Base-by-base conservation (phyloP, 1,140 invertebrate genomes). In the Neoseiulus cucumeris region DNA sequence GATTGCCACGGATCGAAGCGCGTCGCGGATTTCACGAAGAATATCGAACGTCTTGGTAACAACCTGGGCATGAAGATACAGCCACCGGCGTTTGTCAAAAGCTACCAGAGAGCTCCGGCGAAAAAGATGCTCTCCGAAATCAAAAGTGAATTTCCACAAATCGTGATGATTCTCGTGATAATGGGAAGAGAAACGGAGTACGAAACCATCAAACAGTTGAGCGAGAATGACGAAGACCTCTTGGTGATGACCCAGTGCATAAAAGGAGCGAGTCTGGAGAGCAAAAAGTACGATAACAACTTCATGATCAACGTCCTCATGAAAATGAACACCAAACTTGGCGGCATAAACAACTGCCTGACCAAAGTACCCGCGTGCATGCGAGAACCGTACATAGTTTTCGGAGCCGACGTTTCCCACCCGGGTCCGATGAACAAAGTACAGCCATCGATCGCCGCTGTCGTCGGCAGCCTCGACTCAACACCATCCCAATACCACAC, bases 361-460 rank as follows among this genome's bases (percentile, higher is more conserved):
- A 44, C 12, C 25, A 65, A 25, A 18, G 55, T 51, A 14, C 12
- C n/a, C 30, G n/a, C 18, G 67, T 66, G 45, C 59, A 41, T 74
- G 75, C 44, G 1, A 5, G 44, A 51, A 64, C 80, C 80, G 2
- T 74, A 77, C 0, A 86, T 91, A 77, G 80, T 87, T 17, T 77
- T 91, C 39, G 88, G 90, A 0, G 89, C 88, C 22, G 90, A 93
- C 76, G 88, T 91, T 0, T 89, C 87, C 0, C 89, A 92, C 80
- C 87, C 87, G 0, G 81, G 84, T 0, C 66, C 71, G 14, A 85
- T 85, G 0, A 85, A 86, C 71, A 79, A 80, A 20, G 70, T 44
- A 0, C 82, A 83, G 20, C 87, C 88, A 0, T 91, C 89, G 51
- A 83, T 92, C 30, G 89, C 89, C n/a, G 89, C 89, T 0, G 80